A percentile compares a stretch with the other conserved stretches of the same genome.
Evolutionary conservation across 1,140 invertebrate genomes (phyloP).

Genomic region (Diorhabda elongata): DNA sequence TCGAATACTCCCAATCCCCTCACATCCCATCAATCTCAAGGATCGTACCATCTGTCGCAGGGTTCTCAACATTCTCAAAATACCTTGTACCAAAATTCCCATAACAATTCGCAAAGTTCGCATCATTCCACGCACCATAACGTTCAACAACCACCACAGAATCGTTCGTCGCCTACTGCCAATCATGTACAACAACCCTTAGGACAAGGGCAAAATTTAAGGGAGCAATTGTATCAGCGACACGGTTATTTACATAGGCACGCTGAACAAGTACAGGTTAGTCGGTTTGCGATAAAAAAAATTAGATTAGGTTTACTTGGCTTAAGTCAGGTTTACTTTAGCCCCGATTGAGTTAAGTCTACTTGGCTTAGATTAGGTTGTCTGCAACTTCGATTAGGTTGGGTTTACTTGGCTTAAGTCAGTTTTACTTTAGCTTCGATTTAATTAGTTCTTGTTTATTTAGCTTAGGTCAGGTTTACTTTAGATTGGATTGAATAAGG

Average conservation of each 20-base stretch:
- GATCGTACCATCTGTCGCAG: not conserved
- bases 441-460: too few species aligned
- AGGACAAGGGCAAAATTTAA: slow-evolving; percentile 31
- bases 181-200: slow-evolving; percentile 8
- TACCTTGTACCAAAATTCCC: slow-evolving; percentile 1
- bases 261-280: slow-evolving; percentile 45
- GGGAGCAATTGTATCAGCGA: slow-evolving; percentile 44
- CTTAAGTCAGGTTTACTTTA: too few species aligned
- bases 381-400: too few species aligned
- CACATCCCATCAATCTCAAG: slow-evolving; percentile 6
- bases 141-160: slow-evolving; percentile 16
- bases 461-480: too few species aligned
- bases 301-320: too few species aligned
- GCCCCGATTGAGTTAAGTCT: too few species aligned
- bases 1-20: not conserved
- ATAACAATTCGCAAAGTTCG: not conserved
- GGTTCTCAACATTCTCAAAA: slow-evolving; percentile 5
- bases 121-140: slow-evolving; percentile 1
- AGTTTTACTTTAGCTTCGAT: too few species aligned
- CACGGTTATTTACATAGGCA: slow-evolving; percentile 44
- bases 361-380: too few species aligned
- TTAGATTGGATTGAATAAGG: too few species aligned
- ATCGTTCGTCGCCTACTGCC: not conserved
- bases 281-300: too few species aligned
- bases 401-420: too few species aligned